Conservation (phyloP, 2,888 invertebrate genomes). For the Rhagonycha lutea region DNA sequence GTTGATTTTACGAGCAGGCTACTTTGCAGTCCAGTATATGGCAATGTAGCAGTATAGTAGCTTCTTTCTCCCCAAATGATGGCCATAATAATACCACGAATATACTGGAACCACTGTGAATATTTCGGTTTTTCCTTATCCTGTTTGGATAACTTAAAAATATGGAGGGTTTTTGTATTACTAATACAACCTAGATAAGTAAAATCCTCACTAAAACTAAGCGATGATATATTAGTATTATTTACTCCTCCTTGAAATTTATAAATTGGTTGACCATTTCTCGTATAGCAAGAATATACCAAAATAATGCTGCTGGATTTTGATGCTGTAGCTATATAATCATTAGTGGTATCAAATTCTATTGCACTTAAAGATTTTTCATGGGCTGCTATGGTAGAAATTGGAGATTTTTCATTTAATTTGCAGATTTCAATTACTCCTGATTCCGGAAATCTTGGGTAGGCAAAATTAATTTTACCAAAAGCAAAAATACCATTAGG, state of each 20-base stretch:
- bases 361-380: not conserved
- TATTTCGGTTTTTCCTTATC: not conserved
- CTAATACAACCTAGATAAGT: not conserved
- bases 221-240: not conserved
- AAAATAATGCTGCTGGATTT: not conserved
- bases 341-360: not conserved
- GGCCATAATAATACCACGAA: too few relatives aligned
- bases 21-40: not conserved
- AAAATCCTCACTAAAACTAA: not conserved
- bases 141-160: not conserved
- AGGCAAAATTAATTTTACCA: not conserved
- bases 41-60: not conserved
- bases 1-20: not conserved
- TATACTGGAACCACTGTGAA: too few relatives aligned
- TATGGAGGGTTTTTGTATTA: not conserved
- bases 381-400: not conserved
- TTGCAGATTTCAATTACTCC: not conserved
- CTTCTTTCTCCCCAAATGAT: too few relatives aligned
- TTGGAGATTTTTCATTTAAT: not conserved
- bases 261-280: not conserved
- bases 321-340: not conserved
- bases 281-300: not conserved
- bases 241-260: not conserved
- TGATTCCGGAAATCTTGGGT: not conserved
- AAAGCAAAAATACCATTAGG: not conserved